Conservation (phyloP, 2,113 vertebrate genomes). For the Paramormyrops kingsleyae region DNA sequence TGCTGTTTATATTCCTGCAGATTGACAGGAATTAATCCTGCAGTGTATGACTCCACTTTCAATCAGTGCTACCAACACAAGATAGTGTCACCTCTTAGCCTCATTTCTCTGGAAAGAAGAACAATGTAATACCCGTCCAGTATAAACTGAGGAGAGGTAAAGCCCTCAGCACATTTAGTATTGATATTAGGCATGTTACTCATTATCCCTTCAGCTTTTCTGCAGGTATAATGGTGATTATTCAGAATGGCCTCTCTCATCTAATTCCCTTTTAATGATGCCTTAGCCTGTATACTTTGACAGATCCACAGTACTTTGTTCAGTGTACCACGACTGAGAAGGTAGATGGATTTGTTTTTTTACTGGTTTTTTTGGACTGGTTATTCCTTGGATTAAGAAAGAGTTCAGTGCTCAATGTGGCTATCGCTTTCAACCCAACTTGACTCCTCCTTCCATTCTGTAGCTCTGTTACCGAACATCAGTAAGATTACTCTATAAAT, state of each 20-base stretch:
- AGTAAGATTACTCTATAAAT: neutral
- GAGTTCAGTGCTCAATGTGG: neutral
- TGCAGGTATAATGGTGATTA: neutral
- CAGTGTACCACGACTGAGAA: neutral
- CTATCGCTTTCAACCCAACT: neutral
- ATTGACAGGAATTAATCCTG: neutral
- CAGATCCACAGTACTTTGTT: neutral
- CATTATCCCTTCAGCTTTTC: neutral
- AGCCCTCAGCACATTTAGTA: neutral
- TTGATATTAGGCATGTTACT: neutral
- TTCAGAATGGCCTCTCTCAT: neutral
- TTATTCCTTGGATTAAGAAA: neutral
- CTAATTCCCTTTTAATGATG: constrained; percentile 6
- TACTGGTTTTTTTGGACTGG: neutral
- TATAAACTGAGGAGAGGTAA: neutral
- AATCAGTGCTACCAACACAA: neutral
- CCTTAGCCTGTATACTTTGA: neutral
- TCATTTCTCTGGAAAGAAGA: neutral
- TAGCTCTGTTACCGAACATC: neutral
- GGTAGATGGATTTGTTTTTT: neutral
- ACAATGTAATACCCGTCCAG: neutral
- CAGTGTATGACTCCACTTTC: neutral
- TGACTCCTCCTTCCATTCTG: neutral
- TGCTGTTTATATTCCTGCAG: neutral
- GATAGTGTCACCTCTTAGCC: neutral